phyloP scores from a whole-genome alignment of 2,888 invertebrate species.

The Conomelus anceps region DNA sequence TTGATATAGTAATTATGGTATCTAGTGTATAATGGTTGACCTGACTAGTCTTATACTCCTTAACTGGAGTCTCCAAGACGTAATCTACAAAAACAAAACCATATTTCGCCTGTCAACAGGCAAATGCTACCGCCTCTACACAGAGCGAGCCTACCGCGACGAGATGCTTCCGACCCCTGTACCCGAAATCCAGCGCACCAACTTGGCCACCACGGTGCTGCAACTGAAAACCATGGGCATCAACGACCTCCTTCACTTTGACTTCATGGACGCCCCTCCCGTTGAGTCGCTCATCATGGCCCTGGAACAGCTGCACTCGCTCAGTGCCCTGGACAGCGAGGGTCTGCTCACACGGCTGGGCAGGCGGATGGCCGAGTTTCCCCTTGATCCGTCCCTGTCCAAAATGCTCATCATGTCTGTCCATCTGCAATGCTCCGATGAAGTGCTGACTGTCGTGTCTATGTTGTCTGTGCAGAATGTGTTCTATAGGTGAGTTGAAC shows the following conservation, averaged over 20 bases:
- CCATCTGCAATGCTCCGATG: constrained; percentile 93
- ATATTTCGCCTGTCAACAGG: neutral
- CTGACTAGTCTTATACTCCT: too few species aligned
- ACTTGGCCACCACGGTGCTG: constrained; percentile 90
- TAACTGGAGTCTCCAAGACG: too few species aligned
- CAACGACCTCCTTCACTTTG: constrained; percentile 94
- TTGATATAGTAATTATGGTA: too few species aligned
- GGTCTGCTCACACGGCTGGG: constrained; percentile 78
- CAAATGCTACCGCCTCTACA: constrained; percentile 93
- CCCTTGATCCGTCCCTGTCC: constrained; percentile 93
- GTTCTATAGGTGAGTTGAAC: constrained; percentile 59
- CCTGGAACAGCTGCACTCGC: constrained; percentile 90
- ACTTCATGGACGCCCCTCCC: constrained; percentile 99
- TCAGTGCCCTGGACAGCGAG: constrained; percentile 94
- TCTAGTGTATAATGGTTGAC: too few species aligned
- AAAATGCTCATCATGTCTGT: constrained; percentile 99
- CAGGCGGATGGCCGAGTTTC: constrained; percentile 97
- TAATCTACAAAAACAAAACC: too few species aligned
- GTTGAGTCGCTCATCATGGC: constrained; percentile 97
- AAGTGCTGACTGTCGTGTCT: constrained; percentile 95
- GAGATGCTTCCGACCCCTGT: constrained; percentile 98
- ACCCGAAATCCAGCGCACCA: constrained; percentile 97
- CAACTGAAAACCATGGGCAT: constrained; percentile 99
- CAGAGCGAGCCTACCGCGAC: constrained; percentile 95
- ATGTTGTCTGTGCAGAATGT: constrained; percentile 99